Base-by-base conservation (phyloP, 2,888 invertebrate genomes). In the Lottia scabra region DNA sequence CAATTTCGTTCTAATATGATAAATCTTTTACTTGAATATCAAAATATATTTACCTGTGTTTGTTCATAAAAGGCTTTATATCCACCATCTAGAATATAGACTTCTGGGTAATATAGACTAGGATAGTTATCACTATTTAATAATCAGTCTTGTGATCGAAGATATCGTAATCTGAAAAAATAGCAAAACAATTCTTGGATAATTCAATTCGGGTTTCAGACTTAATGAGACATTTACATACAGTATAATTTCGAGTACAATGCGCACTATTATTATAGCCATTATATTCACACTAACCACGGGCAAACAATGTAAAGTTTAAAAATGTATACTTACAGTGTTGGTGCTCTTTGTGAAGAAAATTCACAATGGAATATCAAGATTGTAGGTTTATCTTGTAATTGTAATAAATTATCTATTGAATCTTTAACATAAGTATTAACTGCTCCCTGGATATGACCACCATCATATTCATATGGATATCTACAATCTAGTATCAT, bases 321-420 rank as follows among this genome's bases (percentile, higher is more conserved):
- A 5, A 30, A 30, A 4, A 30, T 30, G 2, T 30, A 30, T 56
- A 93, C 94, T 94, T 91, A 97, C 94, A 99, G 91, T 83, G 94
- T 95, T 0, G 99, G 99, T 1, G 97, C 99, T 71, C 99, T 92
- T 90, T 98, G 96, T 71, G 96, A 94, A 0, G 98, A 98, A 91
- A 98, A 99, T 90, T 99, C 99, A 90, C 99, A 99, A 89, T 99
- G 99, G 90, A 99, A 98, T 65, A 99, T 93, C 63, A 99, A 91
- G 65, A 98, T 93, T 78, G 93, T 91, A 68, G 95, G 91, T 77
- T 90, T 89, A 71, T 74, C 77, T 2, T 79, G 71, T 56, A 19
- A 6, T 19, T 56, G 56, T 56, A 56, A 56, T 56, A 56, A 56
- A 19, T 19, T 10, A 72, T 84, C 79, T 15, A 98, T 92, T 78